Conservation (phyloP, 2,113 vertebrate species). For the Phycodurus eques region DNA sequence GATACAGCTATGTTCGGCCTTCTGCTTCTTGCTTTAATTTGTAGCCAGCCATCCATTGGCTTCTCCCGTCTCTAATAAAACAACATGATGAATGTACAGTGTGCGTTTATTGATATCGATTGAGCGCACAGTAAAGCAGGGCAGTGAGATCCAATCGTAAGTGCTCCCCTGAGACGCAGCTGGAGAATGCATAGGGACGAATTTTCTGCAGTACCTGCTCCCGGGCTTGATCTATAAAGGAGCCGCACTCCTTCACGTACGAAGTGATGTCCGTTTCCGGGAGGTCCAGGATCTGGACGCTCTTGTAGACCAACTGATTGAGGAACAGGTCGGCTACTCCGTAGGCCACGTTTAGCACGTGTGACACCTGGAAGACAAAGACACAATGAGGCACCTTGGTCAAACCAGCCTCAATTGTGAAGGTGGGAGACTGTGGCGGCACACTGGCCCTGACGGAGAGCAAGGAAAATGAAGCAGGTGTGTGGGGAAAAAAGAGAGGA, state of each 20-base stretch:
- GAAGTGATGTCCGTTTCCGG: constrained; percentile 86
- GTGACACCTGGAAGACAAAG: constrained; percentile 79
- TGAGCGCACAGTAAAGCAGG: background rate
- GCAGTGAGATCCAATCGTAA: background rate
- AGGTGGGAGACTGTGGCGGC: background rate
- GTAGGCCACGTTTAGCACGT: constrained; percentile 89
- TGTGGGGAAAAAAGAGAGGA: background rate
- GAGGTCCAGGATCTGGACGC: constrained; percentile 85
- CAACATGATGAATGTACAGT: background rate
- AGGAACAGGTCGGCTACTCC: constrained; percentile 86
- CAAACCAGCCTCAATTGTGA: constrained; percentile 7
- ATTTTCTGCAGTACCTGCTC: constrained; percentile 33
- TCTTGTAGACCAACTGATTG: constrained; percentile 66
- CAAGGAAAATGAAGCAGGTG: constrained; percentile 5
- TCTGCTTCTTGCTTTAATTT: background rate
- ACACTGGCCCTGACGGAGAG: constrained; percentile 28
- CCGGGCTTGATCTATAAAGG: constrained; percentile 53
- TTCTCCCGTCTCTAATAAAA: background rate
- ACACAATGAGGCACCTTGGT: constrained; percentile 10
- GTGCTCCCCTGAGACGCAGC: background rate
- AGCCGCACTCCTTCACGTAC: constrained; percentile 67
- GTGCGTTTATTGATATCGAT: background rate
- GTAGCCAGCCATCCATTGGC: background rate
- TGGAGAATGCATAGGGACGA: background rate
- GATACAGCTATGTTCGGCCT: background rate